phyloP scores from a whole-genome alignment of 2,888 invertebrate genomes.

The Pinctada fucata region DNA sequence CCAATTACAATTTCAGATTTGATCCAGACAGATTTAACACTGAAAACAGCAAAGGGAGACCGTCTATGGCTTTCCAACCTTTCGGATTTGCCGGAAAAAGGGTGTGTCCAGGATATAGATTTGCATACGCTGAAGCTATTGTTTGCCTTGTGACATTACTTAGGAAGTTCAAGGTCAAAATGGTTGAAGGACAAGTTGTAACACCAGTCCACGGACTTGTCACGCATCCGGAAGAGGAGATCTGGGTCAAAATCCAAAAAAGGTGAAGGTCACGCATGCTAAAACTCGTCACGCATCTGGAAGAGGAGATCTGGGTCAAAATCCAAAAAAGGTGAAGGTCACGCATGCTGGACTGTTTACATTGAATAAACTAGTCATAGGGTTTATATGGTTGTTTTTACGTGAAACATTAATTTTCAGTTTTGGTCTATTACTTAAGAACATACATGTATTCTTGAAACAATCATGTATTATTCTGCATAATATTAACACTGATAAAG shows the following conservation, averaged over 20 bases:
- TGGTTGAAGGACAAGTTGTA: conserved; percentile 74
- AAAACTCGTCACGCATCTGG: conserved; percentile 72
- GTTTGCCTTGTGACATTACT: conserved; percentile 66
- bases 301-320: conserved; percentile 75
- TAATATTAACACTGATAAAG: no score
- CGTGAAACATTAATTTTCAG: no score
- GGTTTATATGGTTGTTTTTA: no score
- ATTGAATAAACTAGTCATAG: no score
- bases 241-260: conserved; percentile 72
- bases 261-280: conserved; percentile 33
- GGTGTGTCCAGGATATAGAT: conserved; percentile 67
- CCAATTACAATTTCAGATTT: conserved; percentile 67
- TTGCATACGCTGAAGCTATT: conserved; percentile 67
- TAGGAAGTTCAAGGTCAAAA: conserved; percentile 65
- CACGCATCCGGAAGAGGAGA: conserved; percentile 75
- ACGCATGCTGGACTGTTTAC: no score
- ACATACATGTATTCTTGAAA: no score
- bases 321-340: conserved; percentile 55
- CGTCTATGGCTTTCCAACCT: conserved; percentile 69
- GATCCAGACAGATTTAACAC: conserved; percentile 73
- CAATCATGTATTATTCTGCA: no score
- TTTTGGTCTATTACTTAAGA: no score
- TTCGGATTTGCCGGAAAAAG: conserved; percentile 77
- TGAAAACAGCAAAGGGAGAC: conserved; percentile 59
- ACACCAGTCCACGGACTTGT: conserved; percentile 72